Conservation (phyloP, 2,888 invertebrate species). For the Orchesella flavescens region DNA sequence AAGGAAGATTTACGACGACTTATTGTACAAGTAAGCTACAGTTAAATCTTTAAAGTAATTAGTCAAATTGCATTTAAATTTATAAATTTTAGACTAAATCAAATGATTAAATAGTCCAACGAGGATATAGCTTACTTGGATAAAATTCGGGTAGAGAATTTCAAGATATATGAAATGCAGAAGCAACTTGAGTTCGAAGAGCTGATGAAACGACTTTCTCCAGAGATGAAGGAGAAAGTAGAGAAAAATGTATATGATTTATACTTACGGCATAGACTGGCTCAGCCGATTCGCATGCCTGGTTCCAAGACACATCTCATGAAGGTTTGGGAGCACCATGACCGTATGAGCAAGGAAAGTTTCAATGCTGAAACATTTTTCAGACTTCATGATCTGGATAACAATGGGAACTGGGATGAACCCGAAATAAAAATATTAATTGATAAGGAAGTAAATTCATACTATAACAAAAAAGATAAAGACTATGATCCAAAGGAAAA, state of each 20-base stretch:
- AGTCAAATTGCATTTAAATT: neutral
- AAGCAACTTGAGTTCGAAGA: constrained; percentile 48
- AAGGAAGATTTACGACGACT: constrained; percentile 37
- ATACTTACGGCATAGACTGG: neutral
- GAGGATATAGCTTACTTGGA: constrained; percentile 2
- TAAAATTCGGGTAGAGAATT: neutral
- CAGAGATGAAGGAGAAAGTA: neutral
- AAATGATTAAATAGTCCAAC: constrained; percentile 13
- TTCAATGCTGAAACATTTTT: constrained; percentile 43
- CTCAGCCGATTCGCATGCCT: constrained; percentile 14
- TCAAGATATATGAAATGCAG: constrained; percentile 56
- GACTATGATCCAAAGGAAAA: constrained; percentile 23
- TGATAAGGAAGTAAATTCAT: neutral
- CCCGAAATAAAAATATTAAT: constrained; percentile 27
- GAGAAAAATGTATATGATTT: neutral
- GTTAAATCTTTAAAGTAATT: neutral
- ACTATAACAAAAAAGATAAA: neutral
- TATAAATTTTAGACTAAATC: neutral
- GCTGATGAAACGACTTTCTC: constrained; percentile 6
- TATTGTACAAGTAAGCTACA: constrained; percentile 13
- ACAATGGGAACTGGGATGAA: constrained; percentile 39
- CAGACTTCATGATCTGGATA: constrained; percentile 45
- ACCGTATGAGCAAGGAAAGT: constrained; percentile 31
- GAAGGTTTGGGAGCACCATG: constrained; percentile 40
- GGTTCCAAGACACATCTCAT: constrained; percentile 24